phyloP scores from a whole-genome alignment of 2,888 invertebrate genomes.

The Holacanthella duospinosa region DNA sequence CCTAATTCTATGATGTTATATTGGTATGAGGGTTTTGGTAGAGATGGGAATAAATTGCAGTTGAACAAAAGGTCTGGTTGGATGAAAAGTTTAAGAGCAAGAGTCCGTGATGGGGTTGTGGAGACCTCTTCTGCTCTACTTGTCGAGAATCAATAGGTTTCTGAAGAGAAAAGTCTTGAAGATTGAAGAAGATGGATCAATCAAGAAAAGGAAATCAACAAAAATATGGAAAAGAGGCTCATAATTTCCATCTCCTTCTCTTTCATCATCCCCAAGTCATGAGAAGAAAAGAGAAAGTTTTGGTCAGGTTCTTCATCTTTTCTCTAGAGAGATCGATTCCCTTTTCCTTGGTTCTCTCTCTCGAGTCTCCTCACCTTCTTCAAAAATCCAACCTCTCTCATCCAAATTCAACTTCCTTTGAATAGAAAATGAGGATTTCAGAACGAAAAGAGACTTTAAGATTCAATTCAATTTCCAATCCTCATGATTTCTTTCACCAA shows the following conservation, averaged over 20 bases:
- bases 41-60: too few relatives aligned
- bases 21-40: too few relatives aligned
- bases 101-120: too few relatives aligned
- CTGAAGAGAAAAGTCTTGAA: too few relatives aligned
- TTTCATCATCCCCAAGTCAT: background rate
- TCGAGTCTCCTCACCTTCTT: background rate
- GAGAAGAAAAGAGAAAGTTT: slow-evolving; percentile 5
- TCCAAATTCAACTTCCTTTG: background rate
- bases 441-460: background rate
- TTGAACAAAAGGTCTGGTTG: too few relatives aligned
- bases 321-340: slow-evolving; percentile 7
- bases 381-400: background rate
- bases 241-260: background rate
- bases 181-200: too few relatives aligned
- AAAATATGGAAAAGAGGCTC: background rate
- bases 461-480: background rate
- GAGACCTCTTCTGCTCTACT: too few relatives aligned
- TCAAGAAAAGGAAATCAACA: background rate
- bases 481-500: background rate
- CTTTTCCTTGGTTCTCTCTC: too few relatives aligned
- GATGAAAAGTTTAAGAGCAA: too few relatives aligned
- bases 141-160: too few relatives aligned
- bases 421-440: background rate
- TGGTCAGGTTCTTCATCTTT: background rate
- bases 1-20: too few relatives aligned